These are phyloP conservation scores for Pelagia noctiluca DNA, from an alignment of 30 jellyfish, hydroid and myxozoan species.

Conservation along the genomic window DNA sequence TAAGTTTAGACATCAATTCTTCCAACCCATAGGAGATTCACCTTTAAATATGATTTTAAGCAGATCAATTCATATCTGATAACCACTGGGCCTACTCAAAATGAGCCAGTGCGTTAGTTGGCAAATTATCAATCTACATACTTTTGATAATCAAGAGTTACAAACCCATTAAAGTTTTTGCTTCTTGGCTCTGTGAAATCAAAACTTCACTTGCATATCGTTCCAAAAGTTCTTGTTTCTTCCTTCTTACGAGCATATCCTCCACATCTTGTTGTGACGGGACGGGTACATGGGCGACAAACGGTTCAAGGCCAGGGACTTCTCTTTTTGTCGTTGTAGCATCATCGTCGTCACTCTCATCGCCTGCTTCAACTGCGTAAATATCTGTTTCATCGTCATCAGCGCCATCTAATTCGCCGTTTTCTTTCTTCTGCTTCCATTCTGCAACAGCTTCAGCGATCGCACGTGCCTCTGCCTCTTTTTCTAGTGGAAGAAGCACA, in stretches of 20 bases:
- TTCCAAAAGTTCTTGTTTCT: slow-evolving; percentile 89
- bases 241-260: slow-evolving; percentile 87
- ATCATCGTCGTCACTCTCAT: slow-evolving; percentile 67
- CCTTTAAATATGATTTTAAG: no score
- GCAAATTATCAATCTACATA: no score
- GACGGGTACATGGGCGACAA: slow-evolving; percentile 97
- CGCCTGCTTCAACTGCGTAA: slow-evolving; percentile 58
- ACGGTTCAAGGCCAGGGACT: slow-evolving; percentile 54
- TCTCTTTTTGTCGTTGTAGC: slow-evolving; percentile 16
- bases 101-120: no score
- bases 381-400: slow-evolving; percentile 84
- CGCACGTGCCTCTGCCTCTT: slow-evolving; percentile 76
- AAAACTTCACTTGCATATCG: slow-evolving; percentile 93
- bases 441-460: slow-evolving; percentile 89
- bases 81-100: no score
- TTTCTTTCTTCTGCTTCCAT: slow-evolving; percentile 80
- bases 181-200: slow-evolving; percentile 89
- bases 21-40: no score
- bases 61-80: no score
- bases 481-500: slow-evolving; percentile 78
- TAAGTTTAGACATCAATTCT: no score
- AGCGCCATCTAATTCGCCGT: slow-evolving; percentile 70
- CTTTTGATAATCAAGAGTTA: no score
- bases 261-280: slow-evolving; percentile 97
- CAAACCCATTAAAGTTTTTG: slow-evolving; percentile 92